Evolutionary conservation across 2,797 vertebrate species (phyloP).

Genomic region (Urosaurus nigricauda): DNA sequence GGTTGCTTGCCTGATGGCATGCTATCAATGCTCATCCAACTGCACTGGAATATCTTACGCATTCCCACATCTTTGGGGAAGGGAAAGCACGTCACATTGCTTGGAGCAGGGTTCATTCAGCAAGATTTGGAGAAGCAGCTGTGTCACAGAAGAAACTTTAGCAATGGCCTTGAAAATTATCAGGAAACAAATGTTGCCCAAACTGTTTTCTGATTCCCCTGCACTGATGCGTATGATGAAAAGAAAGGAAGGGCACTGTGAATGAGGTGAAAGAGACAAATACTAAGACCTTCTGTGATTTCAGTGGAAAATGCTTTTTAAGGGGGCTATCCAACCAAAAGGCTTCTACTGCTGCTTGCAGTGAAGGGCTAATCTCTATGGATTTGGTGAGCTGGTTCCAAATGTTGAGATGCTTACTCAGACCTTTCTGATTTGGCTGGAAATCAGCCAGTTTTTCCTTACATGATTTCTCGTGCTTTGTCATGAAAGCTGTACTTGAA

Average conservation of each 20-base stretch:
- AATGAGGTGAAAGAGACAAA: slow-evolving; percentile 11
- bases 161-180: slow-evolving; percentile 34
- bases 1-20: neutral
- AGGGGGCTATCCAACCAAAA: slow-evolving; percentile 7
- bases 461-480: slow-evolving; percentile 38
- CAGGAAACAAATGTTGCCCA: neutral
- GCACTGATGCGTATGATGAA: slow-evolving; percentile 13
- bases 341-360: slow-evolving; percentile 14
- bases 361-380: slow-evolving; percentile 31
- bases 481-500: slow-evolving; percentile 31
- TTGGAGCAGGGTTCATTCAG: slow-evolving; percentile 28
- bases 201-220: neutral
- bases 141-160: slow-evolving; percentile 18
- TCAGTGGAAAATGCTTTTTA: slow-evolving; percentile 32
- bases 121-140: slow-evolving; percentile 40
- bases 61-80: neutral
- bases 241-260: slow-evolving; percentile 3
- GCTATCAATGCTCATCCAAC: neutral
- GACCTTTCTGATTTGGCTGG: neutral
- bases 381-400: slow-evolving; percentile 33
- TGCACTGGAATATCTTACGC: neutral
- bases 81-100: neutral
- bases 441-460: slow-evolving; percentile 29
- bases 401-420: slow-evolving; percentile 33
- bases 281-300: slow-evolving; percentile 12